phyloP scores from a whole-genome alignment of 2,797 vertebrate genomes.

The Masticophis lateralis region DNA sequence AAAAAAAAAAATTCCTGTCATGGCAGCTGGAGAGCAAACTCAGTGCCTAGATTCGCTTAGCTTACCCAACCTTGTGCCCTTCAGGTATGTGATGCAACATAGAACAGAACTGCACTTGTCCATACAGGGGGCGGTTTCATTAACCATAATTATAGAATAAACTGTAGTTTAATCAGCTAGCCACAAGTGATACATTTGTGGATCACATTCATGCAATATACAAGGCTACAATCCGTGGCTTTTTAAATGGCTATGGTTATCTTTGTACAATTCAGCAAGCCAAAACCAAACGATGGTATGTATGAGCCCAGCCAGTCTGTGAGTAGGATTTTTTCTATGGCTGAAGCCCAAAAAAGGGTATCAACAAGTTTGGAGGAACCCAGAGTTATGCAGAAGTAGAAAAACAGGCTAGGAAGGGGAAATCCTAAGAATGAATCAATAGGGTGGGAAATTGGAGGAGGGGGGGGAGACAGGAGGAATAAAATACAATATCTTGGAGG shows the following conservation, averaged over 20 bases:
- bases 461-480: no score
- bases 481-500: background rate
- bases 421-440: background rate
- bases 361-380: background rate
- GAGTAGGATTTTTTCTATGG: background rate
- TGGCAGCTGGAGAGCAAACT: background rate
- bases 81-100: background rate
- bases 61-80: background rate
- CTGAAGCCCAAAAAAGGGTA: background rate
- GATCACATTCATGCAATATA: background rate
- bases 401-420: no score
- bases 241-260: background rate
- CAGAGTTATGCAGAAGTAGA: background rate
- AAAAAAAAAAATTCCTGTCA: background rate
- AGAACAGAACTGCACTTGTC: background rate
- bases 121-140: background rate
- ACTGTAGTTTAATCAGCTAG: background rate
- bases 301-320: background rate
- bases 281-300: background rate
- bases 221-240: background rate
- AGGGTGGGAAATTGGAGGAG: background rate
- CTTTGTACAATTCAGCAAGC: background rate
- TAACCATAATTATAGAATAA: background rate
- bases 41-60: background rate
- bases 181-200: background rate